Evolutionary conservation across 2,888 invertebrate genomes (phyloP).

Genomic region (Creontiades dilutus): DNA sequence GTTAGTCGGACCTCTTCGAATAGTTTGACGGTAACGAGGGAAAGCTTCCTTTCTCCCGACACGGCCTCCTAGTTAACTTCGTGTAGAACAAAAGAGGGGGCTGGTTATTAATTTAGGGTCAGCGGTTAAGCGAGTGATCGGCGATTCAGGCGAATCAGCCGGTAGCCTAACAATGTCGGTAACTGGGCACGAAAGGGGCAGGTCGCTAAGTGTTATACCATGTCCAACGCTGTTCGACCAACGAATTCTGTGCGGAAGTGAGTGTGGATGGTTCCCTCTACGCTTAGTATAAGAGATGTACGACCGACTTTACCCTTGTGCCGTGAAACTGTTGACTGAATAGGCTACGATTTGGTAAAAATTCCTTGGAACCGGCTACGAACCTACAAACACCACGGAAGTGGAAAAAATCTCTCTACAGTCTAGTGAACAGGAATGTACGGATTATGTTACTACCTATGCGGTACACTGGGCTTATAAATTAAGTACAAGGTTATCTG

Average conservation of each 20-base stretch:
- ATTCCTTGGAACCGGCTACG: too few species aligned
- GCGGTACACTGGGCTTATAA: too few species aligned
- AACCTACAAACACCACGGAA: too few species aligned
- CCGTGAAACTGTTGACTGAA: too few species aligned
- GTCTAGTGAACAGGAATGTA: too few species aligned
- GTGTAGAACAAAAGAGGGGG: constrained; percentile 19
- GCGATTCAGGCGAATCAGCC: background rate
- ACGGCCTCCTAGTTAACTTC: constrained; percentile 10
- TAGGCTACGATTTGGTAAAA: too few species aligned
- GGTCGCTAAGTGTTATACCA: constrained; percentile 30
- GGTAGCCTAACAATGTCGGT: constrained; percentile 10
- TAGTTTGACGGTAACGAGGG: background rate
- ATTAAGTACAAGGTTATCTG: too few species aligned
- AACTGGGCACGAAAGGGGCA: background rate
- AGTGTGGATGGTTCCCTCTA: background rate
- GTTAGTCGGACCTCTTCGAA: background rate
- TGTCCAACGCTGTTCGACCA: constrained; percentile 20
- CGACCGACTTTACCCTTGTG: background rate
- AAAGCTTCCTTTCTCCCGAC: constrained; percentile 21
- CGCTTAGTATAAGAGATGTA: background rate
- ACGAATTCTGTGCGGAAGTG: constrained; percentile 13
- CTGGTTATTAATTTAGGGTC: constrained; percentile 3
- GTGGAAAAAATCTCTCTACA: too few species aligned
- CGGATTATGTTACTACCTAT: too few species aligned
- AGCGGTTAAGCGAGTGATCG: constrained; percentile 1